A percentile compares a stretch with the other conserved stretches of the same genome.
Evolutionary conservation across 2,113 vertebrate species (phyloP).

Genomic region (Clinocottus analis): DNA sequence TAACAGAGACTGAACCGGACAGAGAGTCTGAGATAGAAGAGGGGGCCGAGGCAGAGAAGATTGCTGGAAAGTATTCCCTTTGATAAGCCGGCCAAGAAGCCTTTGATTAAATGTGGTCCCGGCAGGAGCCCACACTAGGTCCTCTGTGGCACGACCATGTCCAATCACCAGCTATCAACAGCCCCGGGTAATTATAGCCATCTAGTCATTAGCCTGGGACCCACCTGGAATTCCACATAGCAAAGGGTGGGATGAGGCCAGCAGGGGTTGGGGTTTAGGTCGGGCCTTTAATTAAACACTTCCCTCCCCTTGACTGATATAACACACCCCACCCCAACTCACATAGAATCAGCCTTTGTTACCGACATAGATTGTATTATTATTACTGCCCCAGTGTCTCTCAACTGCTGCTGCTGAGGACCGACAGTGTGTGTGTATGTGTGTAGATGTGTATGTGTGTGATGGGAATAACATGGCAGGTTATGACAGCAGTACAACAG

Average conservation of each 20-base stretch:
- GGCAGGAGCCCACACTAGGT: slow-evolving; percentile 79
- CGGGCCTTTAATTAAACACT: slow-evolving; percentile 79
- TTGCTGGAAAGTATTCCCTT: slow-evolving; percentile 82
- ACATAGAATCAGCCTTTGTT: slow-evolving; percentile 72
- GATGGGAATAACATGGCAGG: slow-evolving; percentile 25
- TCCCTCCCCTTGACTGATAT: slow-evolving; percentile 66
- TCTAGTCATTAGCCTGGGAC: slow-evolving; percentile 80
- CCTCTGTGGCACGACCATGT: slow-evolving; percentile 79
- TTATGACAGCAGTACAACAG: slow-evolving; percentile 34
- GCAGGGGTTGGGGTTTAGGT: slow-evolving; percentile 65
- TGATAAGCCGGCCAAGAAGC: slow-evolving; percentile 80
- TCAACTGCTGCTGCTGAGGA: slow-evolving; percentile 17
- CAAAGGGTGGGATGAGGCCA: slow-evolving; percentile 59
- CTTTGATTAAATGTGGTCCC: slow-evolving; percentile 77
- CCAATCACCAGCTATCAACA: slow-evolving; percentile 81
- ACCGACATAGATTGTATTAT: slow-evolving; percentile 47
- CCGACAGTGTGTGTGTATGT: background rate
- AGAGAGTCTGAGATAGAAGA: slow-evolving; percentile 59
- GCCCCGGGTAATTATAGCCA: slow-evolving; percentile 81
- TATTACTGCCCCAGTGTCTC: slow-evolving; percentile 35
- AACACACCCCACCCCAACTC: slow-evolving; percentile 47
- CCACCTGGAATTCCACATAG: slow-evolving; percentile 79
- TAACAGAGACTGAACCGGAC: slow-evolving; percentile 48
- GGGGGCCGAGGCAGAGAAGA: slow-evolving; percentile 72
- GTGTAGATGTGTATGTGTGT: slow-evolving; percentile 9